Conservation (phyloP, 1,140 invertebrate genomes). For the Idris sp. region DNA sequence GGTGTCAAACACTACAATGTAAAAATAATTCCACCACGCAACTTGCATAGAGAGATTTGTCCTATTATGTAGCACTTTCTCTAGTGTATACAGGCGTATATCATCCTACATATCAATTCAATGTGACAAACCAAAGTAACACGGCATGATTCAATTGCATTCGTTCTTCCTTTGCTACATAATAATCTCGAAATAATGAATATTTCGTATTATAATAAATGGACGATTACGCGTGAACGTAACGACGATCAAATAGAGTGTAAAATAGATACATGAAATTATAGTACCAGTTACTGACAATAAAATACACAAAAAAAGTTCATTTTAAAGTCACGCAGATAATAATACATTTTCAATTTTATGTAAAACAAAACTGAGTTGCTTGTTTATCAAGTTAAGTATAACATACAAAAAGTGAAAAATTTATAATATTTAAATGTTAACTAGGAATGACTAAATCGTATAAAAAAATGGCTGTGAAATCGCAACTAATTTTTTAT, state of each 20-base stretch:
- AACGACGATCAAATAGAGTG: conserved; percentile 11
- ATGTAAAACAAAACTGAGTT: too few relatives aligned
- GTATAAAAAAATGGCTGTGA: too few relatives aligned
- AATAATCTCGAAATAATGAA: conserved; percentile 42
- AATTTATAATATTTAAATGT: too few relatives aligned
- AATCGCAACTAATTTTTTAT: too few relatives aligned
- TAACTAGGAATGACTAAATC: too few relatives aligned
- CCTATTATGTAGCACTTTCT: conserved; percentile 59
- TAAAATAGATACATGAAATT: conserved; percentile 26
- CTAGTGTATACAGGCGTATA: conserved; percentile 39
- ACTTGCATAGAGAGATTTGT: conserved; percentile 45
- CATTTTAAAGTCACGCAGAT: too few relatives aligned
- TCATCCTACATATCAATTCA: conserved; percentile 55
- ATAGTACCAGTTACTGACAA: conserved; percentile 12
- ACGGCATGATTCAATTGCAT: conserved; percentile 42
- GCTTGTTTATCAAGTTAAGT: too few relatives aligned
- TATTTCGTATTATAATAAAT: conserved; percentile 40
- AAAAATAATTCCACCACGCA: conserved; percentile 48
- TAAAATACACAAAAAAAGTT: too few relatives aligned
- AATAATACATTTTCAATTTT: too few relatives aligned
- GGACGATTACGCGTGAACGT: conserved; percentile 28
- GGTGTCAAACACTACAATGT: conserved; percentile 32
- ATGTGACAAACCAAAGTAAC: conserved; percentile 43
- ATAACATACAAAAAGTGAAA: too few relatives aligned
- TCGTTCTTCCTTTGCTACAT: conserved; percentile 34